Percentiles rank a stretch among this genome's conserved stretches.
phyloP scores from a whole-genome alignment of 2,797 vertebrate genomes.

The Gymnothorax javanicus region DNA sequence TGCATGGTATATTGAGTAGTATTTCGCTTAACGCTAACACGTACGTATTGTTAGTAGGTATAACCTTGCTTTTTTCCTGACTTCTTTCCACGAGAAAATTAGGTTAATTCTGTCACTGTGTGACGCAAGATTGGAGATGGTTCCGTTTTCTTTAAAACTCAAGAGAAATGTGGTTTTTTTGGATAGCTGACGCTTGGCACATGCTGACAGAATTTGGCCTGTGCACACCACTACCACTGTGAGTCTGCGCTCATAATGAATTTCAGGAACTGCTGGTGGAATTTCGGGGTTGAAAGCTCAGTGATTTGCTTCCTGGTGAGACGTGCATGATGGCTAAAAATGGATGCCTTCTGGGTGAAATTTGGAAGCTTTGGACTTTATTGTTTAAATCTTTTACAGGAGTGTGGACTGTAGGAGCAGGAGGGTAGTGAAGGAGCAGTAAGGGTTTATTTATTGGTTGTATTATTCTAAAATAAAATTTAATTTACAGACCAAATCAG shows the following conservation, averaged over 20 bases:
- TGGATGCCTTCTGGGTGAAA: background rate
- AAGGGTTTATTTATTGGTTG: conserved; percentile 23
- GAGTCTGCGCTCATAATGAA: background rate
- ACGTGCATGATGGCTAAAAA: background rate
- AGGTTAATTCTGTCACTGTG: background rate
- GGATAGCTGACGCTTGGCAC: background rate
- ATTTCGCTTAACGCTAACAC: background rate
- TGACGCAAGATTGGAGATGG: background rate
- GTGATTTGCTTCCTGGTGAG: background rate
- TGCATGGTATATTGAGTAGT: conserved; percentile 44
- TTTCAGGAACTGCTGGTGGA: background rate
- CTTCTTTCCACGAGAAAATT: background rate
- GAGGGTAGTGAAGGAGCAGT: background rate
- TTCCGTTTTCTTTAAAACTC: background rate
- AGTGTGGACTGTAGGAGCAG: background rate
- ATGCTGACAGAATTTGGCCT: background rate
- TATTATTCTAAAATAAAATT: conserved; percentile 30
- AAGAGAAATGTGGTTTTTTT: background rate
- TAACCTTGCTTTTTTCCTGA: background rate
- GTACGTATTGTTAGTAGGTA: background rate
- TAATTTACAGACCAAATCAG: conserved; percentile 25
- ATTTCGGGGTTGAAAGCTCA: background rate
- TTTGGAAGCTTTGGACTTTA: background rate
- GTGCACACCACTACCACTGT: background rate
- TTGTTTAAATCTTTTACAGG: background rate